Evolutionary conservation across 2,888 invertebrate species (phyloP), one percentile per base, ranked within the genome.

Genomic region (Leptinotarsa juncta): DNA sequence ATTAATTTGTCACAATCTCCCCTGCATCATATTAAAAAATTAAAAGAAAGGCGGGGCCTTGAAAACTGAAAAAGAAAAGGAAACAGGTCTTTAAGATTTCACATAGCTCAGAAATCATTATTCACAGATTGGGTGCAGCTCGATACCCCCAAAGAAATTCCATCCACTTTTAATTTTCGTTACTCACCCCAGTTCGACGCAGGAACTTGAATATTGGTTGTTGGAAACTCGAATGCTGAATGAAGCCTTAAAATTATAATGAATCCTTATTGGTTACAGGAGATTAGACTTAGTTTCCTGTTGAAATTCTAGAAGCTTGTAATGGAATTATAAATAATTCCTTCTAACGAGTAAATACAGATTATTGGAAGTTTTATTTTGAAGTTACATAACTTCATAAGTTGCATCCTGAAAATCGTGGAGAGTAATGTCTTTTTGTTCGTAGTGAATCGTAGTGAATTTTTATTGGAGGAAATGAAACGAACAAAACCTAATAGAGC

Each of bases 311-410:
- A 73, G 69, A 73, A 71, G 73, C 70, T 49, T 69, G 67, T 77
- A 79, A 77, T 79, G 53, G 71, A 72, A 74, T 77, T 77, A 79
- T 69, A 65, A 55, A 67, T 71, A 68, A 74, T 66, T 68, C 74
- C n/a, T 32, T 26, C 51, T 71, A 67, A 53, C 55, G 20, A 66
- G 42, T 53, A 67, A 67, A 70, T 65, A 70, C 26, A 42, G 50
- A 50, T 32, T 32, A 70, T 49, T 18, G 16, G 15, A 14, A 23
- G 51, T 51, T 51, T n/a, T 16, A n/a, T 23, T 23, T 3, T 15
- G 3, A 14, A 15, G 57, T 53, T 7, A 12, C 10, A 18, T 26
- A 60, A 60, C 23, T 12, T 26, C 14, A 26, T 60, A 23, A 60
- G 60, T 60, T 60, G 7, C 3, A 20, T 23, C 26, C 2, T 15